Percentiles rank a stretch among this genome's conserved stretches.
Conservation (phyloP, 2,113 vertebrate genomes). For the Typhlomys cinereus region DNA sequence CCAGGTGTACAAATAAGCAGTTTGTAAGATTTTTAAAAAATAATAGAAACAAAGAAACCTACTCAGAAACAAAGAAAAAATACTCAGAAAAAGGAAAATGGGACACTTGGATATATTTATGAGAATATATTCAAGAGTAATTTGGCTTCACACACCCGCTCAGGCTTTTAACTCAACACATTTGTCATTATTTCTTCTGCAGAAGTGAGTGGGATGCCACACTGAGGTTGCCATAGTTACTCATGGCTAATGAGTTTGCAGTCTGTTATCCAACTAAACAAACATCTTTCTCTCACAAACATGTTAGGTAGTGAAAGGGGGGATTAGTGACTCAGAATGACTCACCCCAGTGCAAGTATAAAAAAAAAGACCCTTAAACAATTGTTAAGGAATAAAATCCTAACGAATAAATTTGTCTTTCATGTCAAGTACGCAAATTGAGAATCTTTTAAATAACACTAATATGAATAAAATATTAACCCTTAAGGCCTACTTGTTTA, state of each 20-base stretch:
- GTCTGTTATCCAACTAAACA: slow-evolving; percentile 78
- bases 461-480: background rate
- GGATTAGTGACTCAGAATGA: slow-evolving; percentile 45
- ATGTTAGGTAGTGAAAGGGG: background rate
- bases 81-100: background rate
- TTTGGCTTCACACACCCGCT: background rate
- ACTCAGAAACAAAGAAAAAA: too few relatives aligned
- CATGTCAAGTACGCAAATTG: background rate
- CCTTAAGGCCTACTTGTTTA: background rate
- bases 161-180: slow-evolving; percentile 63
- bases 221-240: slow-evolving; percentile 84
- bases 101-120: background rate
- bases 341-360: background rate
- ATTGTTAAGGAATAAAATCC: background rate
- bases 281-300: slow-evolving; percentile 31
- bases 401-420: background rate
- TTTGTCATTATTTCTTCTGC: slow-evolving; percentile 78
- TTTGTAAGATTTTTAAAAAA: background rate
- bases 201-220: slow-evolving; percentile 81
- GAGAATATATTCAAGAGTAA: background rate
- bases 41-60: background rate
- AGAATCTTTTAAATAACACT: background rate
- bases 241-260: slow-evolving; percentile 83
- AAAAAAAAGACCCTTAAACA: background rate
- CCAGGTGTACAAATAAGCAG: background rate